phyloP scores from a whole-genome alignment of 2,888 invertebrate genomes.

The Tetragonisca angustula region DNA sequence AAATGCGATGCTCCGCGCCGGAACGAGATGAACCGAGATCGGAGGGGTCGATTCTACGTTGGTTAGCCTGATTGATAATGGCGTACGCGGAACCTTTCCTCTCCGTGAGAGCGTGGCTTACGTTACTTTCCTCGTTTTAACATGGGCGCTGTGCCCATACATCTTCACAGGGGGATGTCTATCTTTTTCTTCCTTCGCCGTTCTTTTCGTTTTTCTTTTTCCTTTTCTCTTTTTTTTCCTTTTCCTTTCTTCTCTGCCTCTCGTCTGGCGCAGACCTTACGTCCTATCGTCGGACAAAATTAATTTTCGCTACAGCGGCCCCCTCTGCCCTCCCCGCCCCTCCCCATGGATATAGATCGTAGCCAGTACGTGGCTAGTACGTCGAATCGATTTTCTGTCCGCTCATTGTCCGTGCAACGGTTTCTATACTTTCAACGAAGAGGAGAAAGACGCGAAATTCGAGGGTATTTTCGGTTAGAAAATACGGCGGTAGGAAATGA shows the following conservation, averaged over 20 bases:
- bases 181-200: constrained; percentile 19
- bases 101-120: background rate
- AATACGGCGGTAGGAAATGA: background rate
- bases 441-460: background rate
- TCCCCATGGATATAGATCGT: background rate
- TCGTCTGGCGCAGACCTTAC: too few species aligned
- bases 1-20: too few species aligned
- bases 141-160: constrained; percentile 34
- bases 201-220: background rate
- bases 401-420: background rate
- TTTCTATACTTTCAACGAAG: background rate
- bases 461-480: constrained; percentile 17
- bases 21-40: background rate
- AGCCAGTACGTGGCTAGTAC: background rate
- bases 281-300: constrained; percentile 18
- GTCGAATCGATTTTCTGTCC: constrained; percentile 8
- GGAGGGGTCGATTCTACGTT: constrained; percentile 55
- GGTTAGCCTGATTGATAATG: constrained; percentile 71
- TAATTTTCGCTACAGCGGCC: constrained; percentile 12
- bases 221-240: background rate
- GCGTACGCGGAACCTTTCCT: constrained; percentile 47
- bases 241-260: too few species aligned
- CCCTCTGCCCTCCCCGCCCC: too few species aligned
- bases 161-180: constrained; percentile 42
- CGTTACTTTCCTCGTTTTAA: constrained; percentile 53